These are phyloP conservation scores for Dendronephthya gigantea DNA, from an alignment of 64 coral and sea anemone genomes.

Conservation along the genomic window DNA sequence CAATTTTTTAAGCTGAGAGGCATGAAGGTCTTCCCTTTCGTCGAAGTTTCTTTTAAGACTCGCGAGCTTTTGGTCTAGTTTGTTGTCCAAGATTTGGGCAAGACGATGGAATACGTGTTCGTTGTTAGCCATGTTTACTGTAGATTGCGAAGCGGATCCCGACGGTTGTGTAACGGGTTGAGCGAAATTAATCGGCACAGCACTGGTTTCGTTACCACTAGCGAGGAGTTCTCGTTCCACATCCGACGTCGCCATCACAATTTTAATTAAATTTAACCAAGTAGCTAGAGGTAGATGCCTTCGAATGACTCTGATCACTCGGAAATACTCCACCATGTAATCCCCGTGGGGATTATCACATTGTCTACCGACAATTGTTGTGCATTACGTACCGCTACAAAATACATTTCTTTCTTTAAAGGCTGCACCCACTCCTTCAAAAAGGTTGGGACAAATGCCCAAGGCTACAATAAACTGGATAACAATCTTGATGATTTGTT, in stretches of 20 bases:
- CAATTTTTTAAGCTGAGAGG: constrained; percentile 18
- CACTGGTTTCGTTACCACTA: background rate
- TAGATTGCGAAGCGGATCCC: too few relatives aligned
- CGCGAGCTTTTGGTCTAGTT: constrained; percentile 14
- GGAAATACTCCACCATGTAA: background rate
- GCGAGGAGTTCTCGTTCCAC: background rate
- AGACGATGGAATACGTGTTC: background rate
- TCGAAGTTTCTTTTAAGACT: constrained; percentile 29
- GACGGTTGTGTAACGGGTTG: too few relatives aligned
- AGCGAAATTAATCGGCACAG: too few relatives aligned
- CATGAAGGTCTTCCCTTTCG: background rate
- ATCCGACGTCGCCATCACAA: background rate
- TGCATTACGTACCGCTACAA: background rate
- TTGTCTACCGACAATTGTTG: background rate
- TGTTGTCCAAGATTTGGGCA: background rate
- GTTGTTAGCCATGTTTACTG: background rate
- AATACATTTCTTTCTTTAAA: too few relatives aligned
- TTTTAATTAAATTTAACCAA: background rate
- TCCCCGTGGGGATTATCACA: background rate
- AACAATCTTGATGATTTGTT: too few relatives aligned
- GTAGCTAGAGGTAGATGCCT: background rate
- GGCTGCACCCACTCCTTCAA: too few relatives aligned
- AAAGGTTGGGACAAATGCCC: too few relatives aligned
- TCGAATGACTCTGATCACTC: background rate
- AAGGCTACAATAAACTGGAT: too few relatives aligned